These are phyloP conservation scores for Orcinus orca DNA, from an alignment of 2,113 vertebrate genomes.

Conservation along the genomic window DNA sequence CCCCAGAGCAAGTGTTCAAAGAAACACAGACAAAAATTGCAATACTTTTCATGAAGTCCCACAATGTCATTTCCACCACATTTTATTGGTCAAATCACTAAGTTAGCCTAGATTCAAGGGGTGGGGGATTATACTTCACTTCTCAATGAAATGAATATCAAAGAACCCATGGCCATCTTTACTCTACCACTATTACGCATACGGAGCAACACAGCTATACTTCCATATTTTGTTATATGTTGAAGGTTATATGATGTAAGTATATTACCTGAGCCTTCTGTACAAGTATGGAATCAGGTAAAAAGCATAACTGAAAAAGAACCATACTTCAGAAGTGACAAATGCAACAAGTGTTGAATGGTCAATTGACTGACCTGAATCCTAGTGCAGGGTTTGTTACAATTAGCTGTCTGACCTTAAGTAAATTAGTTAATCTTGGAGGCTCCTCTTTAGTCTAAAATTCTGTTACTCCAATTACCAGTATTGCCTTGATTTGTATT, in stretches of 20 bases:
- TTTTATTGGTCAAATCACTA: not conserved
- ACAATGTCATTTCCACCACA: not conserved
- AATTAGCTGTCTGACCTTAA: conserved; percentile 66
- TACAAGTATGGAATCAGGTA: not conserved
- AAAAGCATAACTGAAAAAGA: not conserved
- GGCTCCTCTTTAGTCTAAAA: conserved; percentile 25
- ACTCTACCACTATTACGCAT: not conserved
- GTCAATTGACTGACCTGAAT: conserved; percentile 17
- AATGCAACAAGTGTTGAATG: conserved; percentile 1
- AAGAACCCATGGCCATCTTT: not conserved
- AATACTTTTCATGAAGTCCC: not conserved
- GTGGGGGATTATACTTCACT: not conserved
- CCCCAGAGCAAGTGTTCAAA: not conserved
- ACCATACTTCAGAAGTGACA: conserved; percentile 14
- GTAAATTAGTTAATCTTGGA: conserved; percentile 57
- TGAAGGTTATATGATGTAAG: not conserved
- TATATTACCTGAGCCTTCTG: not conserved
- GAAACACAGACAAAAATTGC: not conserved
- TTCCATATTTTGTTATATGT: not conserved
- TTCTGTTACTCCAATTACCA: conserved; percentile 59
- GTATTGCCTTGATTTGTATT: conserved; percentile 63
- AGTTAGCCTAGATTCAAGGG: not conserved
- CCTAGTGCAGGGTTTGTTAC: not conserved
- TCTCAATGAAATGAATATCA: not conserved
- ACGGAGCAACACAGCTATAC: not conserved